Conservation (phyloP, 1,140 invertebrate species). For the Xylocopa sonorina region DNA sequence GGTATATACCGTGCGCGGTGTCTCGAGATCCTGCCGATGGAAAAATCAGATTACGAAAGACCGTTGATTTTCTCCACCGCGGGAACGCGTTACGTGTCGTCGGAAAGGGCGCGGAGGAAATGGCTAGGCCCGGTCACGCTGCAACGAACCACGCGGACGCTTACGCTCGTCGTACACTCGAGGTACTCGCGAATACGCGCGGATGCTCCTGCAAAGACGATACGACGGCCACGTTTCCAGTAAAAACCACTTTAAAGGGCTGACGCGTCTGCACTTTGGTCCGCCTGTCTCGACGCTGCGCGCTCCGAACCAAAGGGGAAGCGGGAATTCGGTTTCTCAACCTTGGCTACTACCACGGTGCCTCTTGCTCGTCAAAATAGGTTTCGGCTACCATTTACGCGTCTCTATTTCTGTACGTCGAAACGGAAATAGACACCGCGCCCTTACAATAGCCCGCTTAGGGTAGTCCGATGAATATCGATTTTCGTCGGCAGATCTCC, state of each 20-base stretch:
- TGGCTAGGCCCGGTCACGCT: conserved; percentile 7
- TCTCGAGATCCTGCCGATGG: conserved; percentile 5
- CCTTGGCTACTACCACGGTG: neutral
- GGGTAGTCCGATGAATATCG: neutral
- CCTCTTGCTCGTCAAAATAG: neutral
- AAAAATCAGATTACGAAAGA: conserved; percentile 30
- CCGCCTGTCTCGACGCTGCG: no score
- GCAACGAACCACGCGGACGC: conserved; percentile 15
- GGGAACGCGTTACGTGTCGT: conserved; percentile 7
- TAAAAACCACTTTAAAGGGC: neutral
- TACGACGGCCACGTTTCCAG: conserved; percentile 29
- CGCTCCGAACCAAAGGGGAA: conserved; percentile 6
- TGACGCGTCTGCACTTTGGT: neutral
- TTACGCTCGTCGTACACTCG: neutral
- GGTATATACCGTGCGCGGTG: neutral
- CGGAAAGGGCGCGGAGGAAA: conserved; percentile 34
- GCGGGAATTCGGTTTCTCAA: conserved; percentile 41
- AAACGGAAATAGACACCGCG: neutral
- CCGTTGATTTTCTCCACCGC: conserved; percentile 2
- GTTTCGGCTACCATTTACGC: neutral
- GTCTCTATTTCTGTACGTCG: neutral
- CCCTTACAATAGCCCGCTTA: neutral
- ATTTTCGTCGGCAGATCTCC: neutral
- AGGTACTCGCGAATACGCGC: conserved; percentile 35
- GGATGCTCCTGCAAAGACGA: conserved; percentile 23